Evolutionary conservation across 2,113 vertebrate species (phyloP), one percentile per base, ranked within the genome.

Genomic region (Cyanoderma ruficeps): DNA sequence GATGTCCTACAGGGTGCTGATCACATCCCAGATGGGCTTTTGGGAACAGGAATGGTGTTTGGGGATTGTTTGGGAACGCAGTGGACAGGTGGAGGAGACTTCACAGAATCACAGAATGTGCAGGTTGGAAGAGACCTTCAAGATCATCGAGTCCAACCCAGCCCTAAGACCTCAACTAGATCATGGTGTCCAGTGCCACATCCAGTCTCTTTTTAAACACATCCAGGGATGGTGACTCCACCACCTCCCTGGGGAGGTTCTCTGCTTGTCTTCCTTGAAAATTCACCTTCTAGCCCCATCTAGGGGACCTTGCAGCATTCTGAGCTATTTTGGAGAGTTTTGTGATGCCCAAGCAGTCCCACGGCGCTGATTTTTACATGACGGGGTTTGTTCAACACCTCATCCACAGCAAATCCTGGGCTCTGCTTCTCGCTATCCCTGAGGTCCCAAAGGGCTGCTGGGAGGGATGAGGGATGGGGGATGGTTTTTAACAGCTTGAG

Each of bases 321-420:
- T 14, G 41, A 23, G 64, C 41, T 42, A 0, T 4, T 61, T 60
- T 5, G 2, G 41, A 27, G 70, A 27, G 4, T 1, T 18, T 13
- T 14, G 14, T 15, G 7, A 2, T 23, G 55, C 46, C 70, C 37
- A 31, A n/a, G 14, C 56, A 6, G 17, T 2, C 20, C 15, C 50
- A 13, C 11, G 6, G 59, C 0, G 3, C 24, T 21, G 24, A 21
- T 6, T 44, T 68, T 10, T 2, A 11, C 37, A 2, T 3, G 11
- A 1, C 22, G 8, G 59, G 39, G 9, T 28, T 63, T 28, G 69
- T 13, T 16, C 53, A 22, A 4, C 47, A 63, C 44, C 33, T 37
- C 41, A 24, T 0, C 42, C 15, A 5, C 5, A 74, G 60, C 52
- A 60, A 31, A 35, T 28, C 3, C 49, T 3, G 0, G 7, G 17